Evolutionary conservation across 2,113 vertebrate species (phyloP).

Genomic region (Bucco capensis): DNA sequence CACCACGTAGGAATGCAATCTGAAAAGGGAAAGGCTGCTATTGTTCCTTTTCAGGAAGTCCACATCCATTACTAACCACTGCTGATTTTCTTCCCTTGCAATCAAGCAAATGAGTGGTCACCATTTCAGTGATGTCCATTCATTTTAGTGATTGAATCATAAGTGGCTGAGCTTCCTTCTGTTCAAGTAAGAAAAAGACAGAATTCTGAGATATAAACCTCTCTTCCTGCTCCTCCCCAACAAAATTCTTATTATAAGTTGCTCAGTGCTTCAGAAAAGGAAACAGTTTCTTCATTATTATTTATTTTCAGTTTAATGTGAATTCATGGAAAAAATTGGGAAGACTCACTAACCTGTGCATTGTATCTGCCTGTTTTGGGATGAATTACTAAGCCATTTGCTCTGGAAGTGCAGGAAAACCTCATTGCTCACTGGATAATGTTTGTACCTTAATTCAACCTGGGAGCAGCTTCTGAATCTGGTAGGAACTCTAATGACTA

Average conservation of each 20-base stretch:
- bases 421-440: not conserved
- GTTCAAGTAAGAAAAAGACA: not conserved
- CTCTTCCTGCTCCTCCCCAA: not conserved
- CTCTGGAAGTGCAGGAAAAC: not conserved
- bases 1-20: not conserved
- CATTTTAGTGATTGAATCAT: slow-evolving; percentile 11
- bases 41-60: not conserved
- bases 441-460: not conserved
- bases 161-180: slow-evolving; percentile 20
- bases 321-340: not conserved
- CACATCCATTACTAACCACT: not conserved
- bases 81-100: not conserved
- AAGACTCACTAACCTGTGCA: not conserved
- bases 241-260: not conserved
- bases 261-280: not conserved
- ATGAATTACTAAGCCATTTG: not conserved
- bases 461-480: not conserved
- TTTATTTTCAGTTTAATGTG: not conserved
- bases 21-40: not conserved
- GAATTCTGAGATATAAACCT: not conserved
- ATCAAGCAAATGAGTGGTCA: not conserved
- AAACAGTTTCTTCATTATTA: not conserved
- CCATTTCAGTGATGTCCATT: not conserved
- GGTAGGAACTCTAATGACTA: not conserved
- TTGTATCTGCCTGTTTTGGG: not conserved